Evolutionary conservation across 2,797 vertebrate species (phyloP), one percentile per base, ranked within the genome.

Genomic region (Nothura maculosa): DNA sequence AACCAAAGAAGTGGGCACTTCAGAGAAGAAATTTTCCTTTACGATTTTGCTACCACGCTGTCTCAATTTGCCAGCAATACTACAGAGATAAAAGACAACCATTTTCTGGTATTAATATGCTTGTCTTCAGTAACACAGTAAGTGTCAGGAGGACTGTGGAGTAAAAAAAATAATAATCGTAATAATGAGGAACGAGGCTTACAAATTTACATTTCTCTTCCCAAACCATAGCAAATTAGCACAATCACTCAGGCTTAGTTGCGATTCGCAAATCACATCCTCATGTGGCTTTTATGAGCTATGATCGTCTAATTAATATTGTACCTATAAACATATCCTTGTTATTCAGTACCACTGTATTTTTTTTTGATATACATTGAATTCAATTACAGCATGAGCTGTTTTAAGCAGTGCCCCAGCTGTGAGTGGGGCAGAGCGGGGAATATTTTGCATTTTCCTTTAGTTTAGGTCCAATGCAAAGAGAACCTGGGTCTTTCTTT

Each of bases 301-400:
- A 85, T 85, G 42, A 87, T 81, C 96, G 90, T 87, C 95, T 97
- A 97, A 98, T 98, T 97, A 97, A 97, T 96, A 95, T 38, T 84
- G 48, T 91, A 79, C 60, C 78, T 94, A 93, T 75, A 97, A 96
- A 95, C 88, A 96, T 92, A 95, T 78, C 68, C 75, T 83, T 19
- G 50, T 72, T 91, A 95, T 96, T 96, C 94, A 94, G 90, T 82
- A 91, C 80, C 48, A 10, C 66, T 67, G 36, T 87, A 86, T 81
- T 89, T 90, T 85, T 94, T 85, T 94, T 55, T n/a, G 8, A 10
- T 92, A 93, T 87, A 48, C 82, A 81, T 74, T 96, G 85, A 96
- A 92, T 97, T 97, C 96, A 96, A 76, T 83, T 96, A 90, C 88
- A 95, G 86, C 74, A 89, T 4, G 24, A 75, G 24, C 25, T 94